Evolutionary conservation across 2,888 invertebrate species (phyloP).

Genomic region (Heliconius hortense): DNA sequence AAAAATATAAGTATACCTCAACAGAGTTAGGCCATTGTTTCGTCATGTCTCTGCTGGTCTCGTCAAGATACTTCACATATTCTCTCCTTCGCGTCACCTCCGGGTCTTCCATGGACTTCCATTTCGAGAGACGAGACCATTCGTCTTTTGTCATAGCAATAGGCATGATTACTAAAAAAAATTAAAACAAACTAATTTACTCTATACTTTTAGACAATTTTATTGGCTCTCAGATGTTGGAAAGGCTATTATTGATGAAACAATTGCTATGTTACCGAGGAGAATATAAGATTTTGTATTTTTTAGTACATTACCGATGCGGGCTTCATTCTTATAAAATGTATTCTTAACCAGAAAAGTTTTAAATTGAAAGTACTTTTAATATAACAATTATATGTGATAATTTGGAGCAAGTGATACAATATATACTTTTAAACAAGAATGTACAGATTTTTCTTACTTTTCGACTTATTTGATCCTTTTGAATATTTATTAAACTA

Average conservation of each 20-base stretch:
- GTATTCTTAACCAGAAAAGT: background rate
- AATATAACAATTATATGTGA: background rate
- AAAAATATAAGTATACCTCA: constrained; percentile 46
- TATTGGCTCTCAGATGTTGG: background rate
- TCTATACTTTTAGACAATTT: background rate
- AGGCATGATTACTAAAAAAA: constrained; percentile 54
- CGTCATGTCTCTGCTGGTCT: constrained; percentile 64
- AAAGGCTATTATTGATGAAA: background rate
- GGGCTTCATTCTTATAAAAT: too few species aligned
- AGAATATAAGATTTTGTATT: background rate
- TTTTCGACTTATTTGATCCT: background rate
- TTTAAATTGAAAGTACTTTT: too few species aligned
- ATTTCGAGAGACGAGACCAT: constrained; percentile 61
- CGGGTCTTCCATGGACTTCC: constrained; percentile 62
- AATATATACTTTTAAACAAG: background rate
- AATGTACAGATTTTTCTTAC: background rate
- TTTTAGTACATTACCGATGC: background rate
- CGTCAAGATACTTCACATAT: constrained; percentile 57
- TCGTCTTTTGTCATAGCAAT: constrained; percentile 61
- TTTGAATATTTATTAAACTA: background rate
- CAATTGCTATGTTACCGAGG: background rate
- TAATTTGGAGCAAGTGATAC: background rate
- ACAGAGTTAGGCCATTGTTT: constrained; percentile 73
- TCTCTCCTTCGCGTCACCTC: constrained; percentile 59
- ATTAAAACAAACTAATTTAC: background rate